Percentiles rank a stretch among this genome's conserved stretches.
These are phyloP conservation scores for Gyps fulvus DNA, from an alignment of 2,113 vertebrate species.

Conservation along the genomic window DNA sequence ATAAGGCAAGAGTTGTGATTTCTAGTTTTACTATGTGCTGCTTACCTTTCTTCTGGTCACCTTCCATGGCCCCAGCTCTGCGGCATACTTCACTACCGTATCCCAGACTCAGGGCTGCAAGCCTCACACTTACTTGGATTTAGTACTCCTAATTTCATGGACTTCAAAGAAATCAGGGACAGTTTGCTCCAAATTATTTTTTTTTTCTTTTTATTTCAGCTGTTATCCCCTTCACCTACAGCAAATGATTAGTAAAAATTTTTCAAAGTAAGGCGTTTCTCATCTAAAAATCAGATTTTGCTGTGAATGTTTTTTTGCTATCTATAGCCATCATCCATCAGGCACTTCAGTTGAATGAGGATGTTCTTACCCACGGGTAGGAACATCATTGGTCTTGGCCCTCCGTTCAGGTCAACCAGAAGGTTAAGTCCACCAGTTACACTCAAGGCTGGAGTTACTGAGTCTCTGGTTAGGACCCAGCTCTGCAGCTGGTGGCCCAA, in stretches of 20 bases:
- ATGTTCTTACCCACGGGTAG: neutral
- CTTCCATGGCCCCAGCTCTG: rapidly evolving
- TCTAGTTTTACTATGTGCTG: neutral
- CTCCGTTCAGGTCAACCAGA: neutral
- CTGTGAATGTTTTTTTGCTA: neutral
- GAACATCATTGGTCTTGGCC: neutral
- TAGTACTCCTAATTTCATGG: neutral
- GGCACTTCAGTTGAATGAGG: neutral
- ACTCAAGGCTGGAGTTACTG: neutral
- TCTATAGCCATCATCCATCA: neutral
- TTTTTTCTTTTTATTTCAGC: neutral
- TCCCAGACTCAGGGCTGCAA: neutral
- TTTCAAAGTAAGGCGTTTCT: neutral
- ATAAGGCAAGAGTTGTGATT: neutral
- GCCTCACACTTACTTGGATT: rapidly evolving
- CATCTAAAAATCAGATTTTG: neutral
- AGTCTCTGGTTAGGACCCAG: too few species aligned
- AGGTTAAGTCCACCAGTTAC: neutral
- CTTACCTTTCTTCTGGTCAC: neutral
- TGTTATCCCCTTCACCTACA: neutral
- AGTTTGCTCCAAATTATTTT: neutral
- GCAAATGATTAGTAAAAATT: neutral
- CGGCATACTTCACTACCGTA: neutral
- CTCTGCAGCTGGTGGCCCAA: neutral
- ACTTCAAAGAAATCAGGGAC: neutral